phyloP scores from a whole-genome alignment of 2,797 vertebrate genomes.

The Kryptolebias ocellatus region DNA sequence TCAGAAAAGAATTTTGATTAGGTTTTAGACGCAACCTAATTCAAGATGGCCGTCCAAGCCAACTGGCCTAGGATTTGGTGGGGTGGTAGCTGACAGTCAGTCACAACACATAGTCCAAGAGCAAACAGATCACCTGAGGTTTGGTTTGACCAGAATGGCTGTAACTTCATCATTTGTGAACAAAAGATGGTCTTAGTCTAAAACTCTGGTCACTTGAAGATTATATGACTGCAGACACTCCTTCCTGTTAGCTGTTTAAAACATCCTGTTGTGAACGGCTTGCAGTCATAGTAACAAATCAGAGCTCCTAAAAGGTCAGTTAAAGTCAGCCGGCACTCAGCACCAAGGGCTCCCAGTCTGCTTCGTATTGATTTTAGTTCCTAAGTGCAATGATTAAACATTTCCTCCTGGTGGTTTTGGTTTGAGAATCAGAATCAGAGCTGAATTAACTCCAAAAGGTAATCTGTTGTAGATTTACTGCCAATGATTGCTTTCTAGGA shows the following conservation, averaged over 20 bases:
- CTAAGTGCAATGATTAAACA: constrained; percentile 27
- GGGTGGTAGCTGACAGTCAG: too few species aligned
- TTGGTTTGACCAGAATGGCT: too few species aligned
- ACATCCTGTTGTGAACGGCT: constrained; percentile 54
- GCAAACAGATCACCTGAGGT: too few species aligned
- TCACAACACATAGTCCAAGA: too few species aligned
- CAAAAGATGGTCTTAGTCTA: constrained; percentile 6
- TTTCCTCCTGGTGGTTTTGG: constrained; percentile 22
- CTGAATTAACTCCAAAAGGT: not conserved
- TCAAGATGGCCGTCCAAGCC: too few species aligned
- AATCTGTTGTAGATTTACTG: not conserved
- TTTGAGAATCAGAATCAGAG: not conserved
- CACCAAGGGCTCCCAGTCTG: constrained; percentile 35
- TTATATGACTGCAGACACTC: constrained; percentile 44
- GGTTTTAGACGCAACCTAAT: too few species aligned
- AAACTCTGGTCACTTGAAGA: constrained; percentile 40
- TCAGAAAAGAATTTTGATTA: too few species aligned
- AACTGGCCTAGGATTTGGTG: too few species aligned
- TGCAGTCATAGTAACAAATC: constrained; percentile 60
- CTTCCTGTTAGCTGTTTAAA: constrained; percentile 56
- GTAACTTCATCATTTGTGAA: too few species aligned
- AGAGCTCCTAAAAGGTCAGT: constrained; percentile 68
- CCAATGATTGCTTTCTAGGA: too few species aligned
- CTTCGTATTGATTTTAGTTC: constrained; percentile 53
- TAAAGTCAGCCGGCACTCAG: constrained; percentile 45